A percentile compares a stretch with the other conserved stretches of the same genome.
These are phyloP conservation scores for Dorcus hopei DNA, from an alignment of 2,888 invertebrate genomes.

Conservation along the genomic window DNA sequence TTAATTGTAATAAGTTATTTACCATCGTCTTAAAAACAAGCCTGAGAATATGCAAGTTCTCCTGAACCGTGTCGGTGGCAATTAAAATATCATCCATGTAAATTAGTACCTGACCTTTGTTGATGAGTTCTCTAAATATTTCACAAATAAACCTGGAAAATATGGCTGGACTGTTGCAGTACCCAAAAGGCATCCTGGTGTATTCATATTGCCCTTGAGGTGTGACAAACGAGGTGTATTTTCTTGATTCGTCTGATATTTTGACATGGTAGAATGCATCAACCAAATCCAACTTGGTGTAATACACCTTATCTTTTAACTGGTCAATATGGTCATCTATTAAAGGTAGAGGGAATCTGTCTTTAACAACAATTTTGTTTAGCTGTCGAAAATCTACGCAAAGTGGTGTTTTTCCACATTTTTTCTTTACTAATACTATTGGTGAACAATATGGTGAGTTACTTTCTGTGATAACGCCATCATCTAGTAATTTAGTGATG, in stretches of 20 bases:
- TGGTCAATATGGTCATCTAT: constrained; percentile 12
- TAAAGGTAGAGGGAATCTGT: constrained; percentile 9
- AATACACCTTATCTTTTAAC: constrained; percentile 2
- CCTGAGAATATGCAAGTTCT: constrained; percentile 7
- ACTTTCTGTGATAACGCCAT: too few species aligned
- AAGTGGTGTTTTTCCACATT: too few species aligned
- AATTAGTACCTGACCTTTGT: constrained; percentile 1
- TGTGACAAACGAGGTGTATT: constrained; percentile 15
- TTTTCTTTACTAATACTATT: too few species aligned
- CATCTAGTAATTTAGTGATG: too few species aligned
- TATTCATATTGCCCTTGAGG: constrained; percentile 13
- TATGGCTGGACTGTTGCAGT: too few species aligned
- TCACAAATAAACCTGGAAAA: constrained; percentile 6
- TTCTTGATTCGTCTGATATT: constrained; percentile 4
- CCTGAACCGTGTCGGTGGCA: constrained; percentile 7
- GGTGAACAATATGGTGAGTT: too few species aligned
- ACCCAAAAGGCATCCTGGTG: constrained; percentile 9
- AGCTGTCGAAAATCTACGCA: too few species aligned
- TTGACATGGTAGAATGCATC: constrained; percentile 14
- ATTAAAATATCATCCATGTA: too few species aligned
- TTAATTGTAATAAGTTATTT: constrained; percentile 1
- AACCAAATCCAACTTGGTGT: constrained; percentile 8
- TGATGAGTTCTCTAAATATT: constrained; percentile 7
- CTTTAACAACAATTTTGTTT: constrained; percentile 8
- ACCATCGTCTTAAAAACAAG: constrained; percentile 1